Base-by-base conservation (phyloP, 2,888 invertebrate genomes). In the Apotomis betuletana region DNA sequence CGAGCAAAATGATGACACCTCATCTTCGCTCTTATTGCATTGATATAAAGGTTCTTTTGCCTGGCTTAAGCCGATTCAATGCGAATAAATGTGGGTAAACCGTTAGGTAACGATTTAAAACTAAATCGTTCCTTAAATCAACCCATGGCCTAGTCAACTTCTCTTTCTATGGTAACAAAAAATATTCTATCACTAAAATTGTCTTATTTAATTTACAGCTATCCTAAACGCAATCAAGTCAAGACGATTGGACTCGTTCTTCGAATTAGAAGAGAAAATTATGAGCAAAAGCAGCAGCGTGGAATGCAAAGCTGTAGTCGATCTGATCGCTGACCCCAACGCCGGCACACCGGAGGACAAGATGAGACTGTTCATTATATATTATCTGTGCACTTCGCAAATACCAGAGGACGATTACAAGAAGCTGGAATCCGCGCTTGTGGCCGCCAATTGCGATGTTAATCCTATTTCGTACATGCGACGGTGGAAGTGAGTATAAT, bases 221-320 rank as follows among this genome's bases (percentile, higher is more conserved):
- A 96, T 98, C 78, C 90, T 98, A 71, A 97, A 97, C 88, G 95
- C 94, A 65, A 98, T 98, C 60, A 98, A 99, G 93, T 95, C 96
- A 0, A 94, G 99, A 67, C 96, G 99, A 77, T 90, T 99, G 65
- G 99, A 99, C 87, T 97, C 98, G 0, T 98, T 98, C 85, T 99
- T 99, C 85, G 99, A 99, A 90, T 94, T 98, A 74, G 99, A 99
- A 93, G 99, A 99, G 86, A 99, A 99, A 89, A 96, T 99, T 61
- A 98, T 99, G 97, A 97, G 97, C 64, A 97, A 96, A 90, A 95
- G 96, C 78, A 95, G 96, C 4, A 90, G 96, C 72, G 87, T 93
- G 0, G 94, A 94, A 76, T 98, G 97, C 84, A 96, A 97, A 86
- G 96, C 97, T 38, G 93, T 99, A n/a, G 89, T 98, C 84, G 99